phyloP scores from a whole-genome alignment of 2,797 vertebrate species.

The Sebastes iracundus region DNA sequence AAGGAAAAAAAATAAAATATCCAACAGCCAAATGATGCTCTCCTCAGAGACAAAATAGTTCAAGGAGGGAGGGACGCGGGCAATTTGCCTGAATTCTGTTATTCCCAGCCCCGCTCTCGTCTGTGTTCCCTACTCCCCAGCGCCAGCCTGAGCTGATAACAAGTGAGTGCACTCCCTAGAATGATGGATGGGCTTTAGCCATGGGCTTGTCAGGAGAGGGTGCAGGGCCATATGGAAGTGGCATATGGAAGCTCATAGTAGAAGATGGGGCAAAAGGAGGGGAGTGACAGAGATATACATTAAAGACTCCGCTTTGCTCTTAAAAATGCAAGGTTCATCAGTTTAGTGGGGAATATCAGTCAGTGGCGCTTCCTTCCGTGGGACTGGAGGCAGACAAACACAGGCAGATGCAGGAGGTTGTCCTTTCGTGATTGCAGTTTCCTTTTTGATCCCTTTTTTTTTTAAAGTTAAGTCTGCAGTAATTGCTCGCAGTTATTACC shows the following conservation, averaged over 20 bases:
- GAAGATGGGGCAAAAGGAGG: slow-evolving; percentile 80
- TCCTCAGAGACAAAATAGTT: slow-evolving; percentile 61
- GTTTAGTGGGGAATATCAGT: slow-evolving; percentile 80
- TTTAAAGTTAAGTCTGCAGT: background rate
- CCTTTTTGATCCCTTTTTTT: slow-evolving; percentile 18
- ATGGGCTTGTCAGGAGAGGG: slow-evolving; percentile 84
- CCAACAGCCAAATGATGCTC: slow-evolving; percentile 49
- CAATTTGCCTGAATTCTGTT: slow-evolving; percentile 70
- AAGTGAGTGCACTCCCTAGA: slow-evolving; percentile 79
- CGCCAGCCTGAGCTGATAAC: slow-evolving; percentile 83
- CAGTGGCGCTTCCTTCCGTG: slow-evolving; percentile 68
- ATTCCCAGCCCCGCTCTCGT: slow-evolving; percentile 61
- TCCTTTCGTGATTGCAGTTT: slow-evolving; percentile 48
- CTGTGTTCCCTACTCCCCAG: slow-evolving; percentile 71
- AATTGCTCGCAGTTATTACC: slow-evolving; percentile 19
- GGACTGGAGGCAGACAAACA: slow-evolving; percentile 72
- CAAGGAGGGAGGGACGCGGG: slow-evolving; percentile 46
- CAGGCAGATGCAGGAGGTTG: slow-evolving; percentile 63
- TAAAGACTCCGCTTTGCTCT: slow-evolving; percentile 83
- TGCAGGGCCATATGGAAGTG: slow-evolving; percentile 87
- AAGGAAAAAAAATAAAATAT: slow-evolving; percentile 48
- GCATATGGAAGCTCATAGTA: slow-evolving; percentile 86
- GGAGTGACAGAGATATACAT: slow-evolving; percentile 86
- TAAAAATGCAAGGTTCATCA: slow-evolving; percentile 86
- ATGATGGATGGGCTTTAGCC: slow-evolving; percentile 85